Conservation (phyloP, 2,888 invertebrate genomes). For the Choristoneura rosaceana region DNA sequence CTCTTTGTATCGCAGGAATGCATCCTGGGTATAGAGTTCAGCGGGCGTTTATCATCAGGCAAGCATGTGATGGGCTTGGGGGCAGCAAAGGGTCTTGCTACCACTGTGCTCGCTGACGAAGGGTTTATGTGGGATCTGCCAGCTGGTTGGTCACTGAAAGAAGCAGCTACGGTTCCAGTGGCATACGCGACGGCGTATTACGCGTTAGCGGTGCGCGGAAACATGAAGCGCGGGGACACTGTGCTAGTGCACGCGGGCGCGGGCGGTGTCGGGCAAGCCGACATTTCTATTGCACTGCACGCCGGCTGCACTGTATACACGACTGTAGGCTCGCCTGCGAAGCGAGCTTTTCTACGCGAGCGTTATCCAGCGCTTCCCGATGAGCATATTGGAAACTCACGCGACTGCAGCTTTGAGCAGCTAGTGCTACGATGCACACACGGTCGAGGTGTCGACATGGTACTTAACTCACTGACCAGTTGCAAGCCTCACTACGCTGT, state of each 20-base stretch:
- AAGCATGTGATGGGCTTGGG: conserved; percentile 97
- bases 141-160: conserved; percentile 93
- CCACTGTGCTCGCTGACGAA: conserved; percentile 93
- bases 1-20: conserved; percentile 88
- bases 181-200: conserved; percentile 97
- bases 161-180: conserved; percentile 97
- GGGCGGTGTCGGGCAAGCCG: conserved; percentile 98
- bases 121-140: conserved; percentile 96
- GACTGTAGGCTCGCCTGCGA: conserved; percentile 95
- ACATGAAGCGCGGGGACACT: conserved; percentile 92
- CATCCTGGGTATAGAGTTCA: conserved; percentile 97
- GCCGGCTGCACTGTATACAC: conserved; percentile 96
- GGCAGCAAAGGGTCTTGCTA: conserved; percentile 95
- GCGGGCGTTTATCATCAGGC: conserved; percentile 92
- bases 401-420: conserved; percentile 96
- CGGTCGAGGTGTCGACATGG: conserved; percentile 96
- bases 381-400: conserved; percentile 94
- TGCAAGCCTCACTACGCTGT: conserved; percentile 97
- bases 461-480: conserved; percentile 98
- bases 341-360: conserved; percentile 94
- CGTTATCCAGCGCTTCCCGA: conserved; percentile 92
- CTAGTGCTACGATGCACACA: conserved; percentile 92
- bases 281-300: conserved; percentile 96
- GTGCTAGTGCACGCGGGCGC: conserved; percentile 98
- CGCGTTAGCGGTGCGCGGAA: conserved; percentile 94